Conservation (phyloP, 2,888 invertebrate species). For the Leptinotarsa rubiginosa region DNA sequence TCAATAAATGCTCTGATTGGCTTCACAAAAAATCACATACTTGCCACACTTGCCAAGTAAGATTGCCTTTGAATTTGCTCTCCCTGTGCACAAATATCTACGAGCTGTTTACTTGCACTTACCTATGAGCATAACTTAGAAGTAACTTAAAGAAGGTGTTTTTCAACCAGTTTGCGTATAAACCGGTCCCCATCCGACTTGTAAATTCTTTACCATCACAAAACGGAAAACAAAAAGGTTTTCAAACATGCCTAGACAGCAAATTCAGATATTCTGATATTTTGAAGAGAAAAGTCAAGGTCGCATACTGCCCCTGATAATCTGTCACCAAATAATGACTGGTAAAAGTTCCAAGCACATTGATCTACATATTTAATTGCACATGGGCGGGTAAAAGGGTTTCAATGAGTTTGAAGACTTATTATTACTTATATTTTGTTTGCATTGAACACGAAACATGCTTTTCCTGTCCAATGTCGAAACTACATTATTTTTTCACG, state of each 20-base stretch:
- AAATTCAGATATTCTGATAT: constrained; percentile 12
- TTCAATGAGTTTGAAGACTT: neutral
- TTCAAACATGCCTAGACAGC: constrained; percentile 35
- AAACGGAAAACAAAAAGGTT: constrained; percentile 37
- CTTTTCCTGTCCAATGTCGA: too few relatives aligned
- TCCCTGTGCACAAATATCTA: too few relatives aligned
- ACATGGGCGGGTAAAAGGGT: constrained; percentile 1
- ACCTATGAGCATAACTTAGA: constrained; percentile 20
- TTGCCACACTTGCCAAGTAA: too few relatives aligned
- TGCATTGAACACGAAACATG: too few relatives aligned
- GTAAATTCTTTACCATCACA: constrained; percentile 36
- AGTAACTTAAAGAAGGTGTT: constrained; percentile 36
- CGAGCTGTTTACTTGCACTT: constrained; percentile 8
- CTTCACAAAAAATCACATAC: too few relatives aligned
- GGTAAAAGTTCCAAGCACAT: constrained; percentile 44
- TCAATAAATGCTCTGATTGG: too few relatives aligned
- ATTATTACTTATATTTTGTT: too few relatives aligned
- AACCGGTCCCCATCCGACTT: constrained; percentile 39
- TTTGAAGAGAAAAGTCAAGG: constrained; percentile 72
- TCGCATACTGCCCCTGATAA: constrained; percentile 77
- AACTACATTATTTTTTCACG: too few relatives aligned
- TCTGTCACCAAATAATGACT: constrained; percentile 30
- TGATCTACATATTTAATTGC: constrained; percentile 49
- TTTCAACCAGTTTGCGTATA: constrained; percentile 38
- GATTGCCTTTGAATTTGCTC: too few relatives aligned